Evolutionary conservation across 1,140 invertebrate genomes (phyloP).

Genomic region (Drosophila tsacasi): DNA sequence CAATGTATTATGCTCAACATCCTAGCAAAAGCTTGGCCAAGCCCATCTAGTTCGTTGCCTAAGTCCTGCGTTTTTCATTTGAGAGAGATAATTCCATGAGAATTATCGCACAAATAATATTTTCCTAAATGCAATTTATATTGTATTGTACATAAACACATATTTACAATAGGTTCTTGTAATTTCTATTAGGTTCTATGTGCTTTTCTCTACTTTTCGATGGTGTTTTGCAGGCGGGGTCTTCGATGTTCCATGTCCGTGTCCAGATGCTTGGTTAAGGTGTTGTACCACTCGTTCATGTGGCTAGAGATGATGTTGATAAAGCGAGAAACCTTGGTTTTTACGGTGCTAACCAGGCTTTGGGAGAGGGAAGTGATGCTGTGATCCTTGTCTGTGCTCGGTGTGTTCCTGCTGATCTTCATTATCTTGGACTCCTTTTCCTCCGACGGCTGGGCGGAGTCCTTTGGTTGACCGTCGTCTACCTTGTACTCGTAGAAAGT

Average conservation of each 20-base stretch:
- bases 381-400: not conserved
- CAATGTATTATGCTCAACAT: not conserved
- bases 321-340: constrained; percentile 67
- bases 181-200: not conserved
- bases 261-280: constrained; percentile 68
- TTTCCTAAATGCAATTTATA: constrained; percentile 1
- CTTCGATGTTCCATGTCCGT: not conserved
- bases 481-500: constrained; percentile 62
- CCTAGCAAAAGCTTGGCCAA: constrained; percentile 32
- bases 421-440: constrained; percentile 57
- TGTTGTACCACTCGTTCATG: constrained; percentile 80
- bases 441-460: constrained; percentile 1
- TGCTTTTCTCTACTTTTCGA: constrained; percentile 33
- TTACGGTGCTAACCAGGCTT: constrained; percentile 64
- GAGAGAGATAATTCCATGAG: constrained; percentile 6
- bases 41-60: constrained; percentile 15
- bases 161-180: constrained; percentile 61
- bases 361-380: constrained; percentile 43
- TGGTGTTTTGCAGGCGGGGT: constrained; percentile 13
- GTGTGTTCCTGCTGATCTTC: constrained; percentile 42
- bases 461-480: constrained; percentile 8
- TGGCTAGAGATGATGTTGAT: constrained; percentile 72
- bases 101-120: constrained; percentile 34
- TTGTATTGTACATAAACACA: constrained; percentile 59
- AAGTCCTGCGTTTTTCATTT: constrained; percentile 20